phyloP scores from a whole-genome alignment of 2,888 invertebrate species.

The Hermodice carunculata region DNA sequence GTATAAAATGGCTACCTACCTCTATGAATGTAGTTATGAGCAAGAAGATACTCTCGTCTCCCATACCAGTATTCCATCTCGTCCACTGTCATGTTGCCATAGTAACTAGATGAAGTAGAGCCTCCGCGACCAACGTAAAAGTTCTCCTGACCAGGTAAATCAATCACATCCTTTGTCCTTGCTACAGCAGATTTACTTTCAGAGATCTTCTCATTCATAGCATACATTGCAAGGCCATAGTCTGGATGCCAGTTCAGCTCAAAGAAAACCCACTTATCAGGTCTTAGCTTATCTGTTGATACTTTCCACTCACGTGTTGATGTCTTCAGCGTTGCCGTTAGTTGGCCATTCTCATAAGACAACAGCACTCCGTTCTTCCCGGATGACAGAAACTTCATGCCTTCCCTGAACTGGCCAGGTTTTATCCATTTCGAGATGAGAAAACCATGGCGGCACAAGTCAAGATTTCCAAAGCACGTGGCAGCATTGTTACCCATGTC shows the following conservation, averaged over 20 bases:
- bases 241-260: slow-evolving; percentile 63
- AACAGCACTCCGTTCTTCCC: slow-evolving; percentile 63
- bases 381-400: slow-evolving; percentile 55
- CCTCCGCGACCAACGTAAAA: slow-evolving; percentile 16
- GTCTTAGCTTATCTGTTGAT: slow-evolving; percentile 22
- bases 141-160: slow-evolving; percentile 15
- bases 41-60: slow-evolving; percentile 61
- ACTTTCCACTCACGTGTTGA: slow-evolving; percentile 28
- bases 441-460: slow-evolving; percentile 42
- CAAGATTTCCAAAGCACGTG: slow-evolving; percentile 58
- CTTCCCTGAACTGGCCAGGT: slow-evolving; percentile 38
- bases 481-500: slow-evolving; percentile 51
- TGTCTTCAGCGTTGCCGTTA: slow-evolving; percentile 28
- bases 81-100: slow-evolving; percentile 59
- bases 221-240: slow-evolving; percentile 55
- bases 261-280: slow-evolving; percentile 60
- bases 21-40: slow-evolving; percentile 63
- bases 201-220: too few relatives aligned
- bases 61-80: slow-evolving; percentile 66
- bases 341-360: slow-evolving; percentile 50
- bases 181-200: slow-evolving; percentile 43
- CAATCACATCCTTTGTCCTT: background rate
- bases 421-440: slow-evolving; percentile 38
- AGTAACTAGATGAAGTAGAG: background rate
- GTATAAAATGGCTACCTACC: slow-evolving; percentile 44